phyloP scores from a whole-genome alignment of 2,888 invertebrate species.

The Apamea monoglypha region DNA sequence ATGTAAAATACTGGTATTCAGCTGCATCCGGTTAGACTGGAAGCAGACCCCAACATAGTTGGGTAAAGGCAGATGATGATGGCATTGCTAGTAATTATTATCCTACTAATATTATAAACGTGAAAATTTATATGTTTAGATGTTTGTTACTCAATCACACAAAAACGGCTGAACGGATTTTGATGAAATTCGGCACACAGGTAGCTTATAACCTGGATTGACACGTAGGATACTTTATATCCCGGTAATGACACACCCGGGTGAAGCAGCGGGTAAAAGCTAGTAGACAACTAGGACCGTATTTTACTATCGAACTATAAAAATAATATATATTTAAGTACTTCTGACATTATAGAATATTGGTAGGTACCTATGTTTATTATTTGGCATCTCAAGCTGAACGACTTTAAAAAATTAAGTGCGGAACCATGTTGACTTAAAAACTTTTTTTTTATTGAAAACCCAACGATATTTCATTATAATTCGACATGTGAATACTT shows the following conservation, averaged over 20 bases:
- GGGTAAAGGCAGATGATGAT: too few relatives aligned
- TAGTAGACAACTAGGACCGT: background rate
- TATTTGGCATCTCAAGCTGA: background rate
- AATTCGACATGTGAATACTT: conserved; percentile 31
- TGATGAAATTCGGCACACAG: too few relatives aligned
- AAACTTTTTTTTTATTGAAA: background rate
- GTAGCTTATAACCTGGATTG: background rate
- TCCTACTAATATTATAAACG: background rate
- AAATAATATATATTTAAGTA: too few relatives aligned
- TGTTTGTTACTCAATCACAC: too few relatives aligned
- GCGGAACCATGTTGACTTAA: conserved; percentile 24
- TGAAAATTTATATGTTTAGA: background rate
- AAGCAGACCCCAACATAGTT: too few relatives aligned
- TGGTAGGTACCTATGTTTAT: background rate
- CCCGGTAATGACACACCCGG: too few relatives aligned
- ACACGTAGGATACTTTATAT: background rate
- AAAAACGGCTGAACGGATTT: background rate
- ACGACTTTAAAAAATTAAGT: background rate
- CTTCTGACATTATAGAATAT: background rate
- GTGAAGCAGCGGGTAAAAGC: too few relatives aligned
- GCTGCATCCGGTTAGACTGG: too few relatives aligned
- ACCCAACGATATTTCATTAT: conserved; percentile 31
- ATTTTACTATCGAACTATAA: too few relatives aligned
- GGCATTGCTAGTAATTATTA: too few relatives aligned
- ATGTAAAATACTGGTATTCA: too few relatives aligned